A percentile compares a stretch with the other conserved stretches of the same genome.
Evolutionary conservation across 2,888 invertebrate species (phyloP).

Genomic region (Nipponacmea schrenckii): DNA sequence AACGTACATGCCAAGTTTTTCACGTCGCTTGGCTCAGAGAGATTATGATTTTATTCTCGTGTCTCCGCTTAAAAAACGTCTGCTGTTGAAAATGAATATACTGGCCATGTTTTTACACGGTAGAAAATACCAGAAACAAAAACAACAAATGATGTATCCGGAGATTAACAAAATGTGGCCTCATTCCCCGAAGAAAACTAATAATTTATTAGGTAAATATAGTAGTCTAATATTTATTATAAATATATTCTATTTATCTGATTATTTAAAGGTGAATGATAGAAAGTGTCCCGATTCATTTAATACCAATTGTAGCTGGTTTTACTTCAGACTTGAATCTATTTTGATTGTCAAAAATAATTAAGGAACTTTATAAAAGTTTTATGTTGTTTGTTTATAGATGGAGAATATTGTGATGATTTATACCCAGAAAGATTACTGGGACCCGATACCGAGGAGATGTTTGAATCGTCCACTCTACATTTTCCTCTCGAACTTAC

Average conservation of each 20-base stretch:
- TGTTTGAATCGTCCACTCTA: constrained; percentile 32
- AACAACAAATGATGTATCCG: constrained; percentile 44
- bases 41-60: constrained; percentile 63
- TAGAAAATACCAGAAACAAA: constrained; percentile 48
- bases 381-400: constrained; percentile 33
- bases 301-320: too few relatives aligned
- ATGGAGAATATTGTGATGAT: constrained; percentile 59
- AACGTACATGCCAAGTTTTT: constrained; percentile 58
- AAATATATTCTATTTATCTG: too few relatives aligned
- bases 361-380: too few relatives aligned
- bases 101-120: constrained; percentile 60
- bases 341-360: too few relatives aligned
- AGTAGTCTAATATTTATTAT: too few relatives aligned
- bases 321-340: too few relatives aligned
- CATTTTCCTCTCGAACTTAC: constrained; percentile 38
- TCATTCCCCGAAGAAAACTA: constrained; percentile 32
- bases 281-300: too few relatives aligned
- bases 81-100: constrained; percentile 62
- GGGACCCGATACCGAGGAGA: constrained; percentile 31
- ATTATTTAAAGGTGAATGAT: too few relatives aligned
- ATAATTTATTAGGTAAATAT: neutral
- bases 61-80: constrained; percentile 51
- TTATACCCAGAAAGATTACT: constrained; percentile 53
- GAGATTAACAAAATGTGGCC: constrained; percentile 47
- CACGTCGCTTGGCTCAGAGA: constrained; percentile 57